Base-by-base conservation (phyloP, 2,113 vertebrate genomes). In the Ptyas mucosa region DNA sequence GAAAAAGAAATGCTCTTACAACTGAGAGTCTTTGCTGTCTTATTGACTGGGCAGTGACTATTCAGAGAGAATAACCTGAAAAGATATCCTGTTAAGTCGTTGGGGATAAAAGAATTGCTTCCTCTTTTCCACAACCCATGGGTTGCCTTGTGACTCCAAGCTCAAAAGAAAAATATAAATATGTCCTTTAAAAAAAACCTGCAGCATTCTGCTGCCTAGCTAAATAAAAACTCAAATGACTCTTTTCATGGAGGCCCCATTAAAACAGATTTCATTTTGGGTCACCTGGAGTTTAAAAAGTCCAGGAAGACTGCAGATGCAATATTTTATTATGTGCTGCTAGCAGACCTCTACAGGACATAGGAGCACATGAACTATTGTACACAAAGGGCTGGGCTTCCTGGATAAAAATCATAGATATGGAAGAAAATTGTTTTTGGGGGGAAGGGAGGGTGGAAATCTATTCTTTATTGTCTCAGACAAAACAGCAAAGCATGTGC, bases 261-360 rank as follows among this genome's bases (percentile, higher is more conserved):
- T 93, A 95, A 95, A 95, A 95, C 93, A 92, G 81, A 88, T 95
- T 96, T 95, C 90, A 92, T 86, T 94, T 55, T 94, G 93, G 93
- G 90, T 96, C 94, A 95, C 54, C 91, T 93, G 34, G 92, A 96
- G 93, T 95, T 97, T 93, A 95, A 95, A 89, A 94, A 95, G 93
- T 95, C 94, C 91, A 93, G 93, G 93, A 96, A 94, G 90, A 94
- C 57, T 94, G 89, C 93, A 95, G 91, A 94, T 95, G 85, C 93
- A 96, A 95, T 94, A 94, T 90, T 96, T 94, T 91, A 4, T 0
- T 94, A 29, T 89, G 53, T 75, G 51, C 94, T 93, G 94, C 94
- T 92, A 93, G 90, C 8, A 0, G 26, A 61, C 23, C 88, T 92
- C 95, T 85, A 88, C 81, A 91, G 93, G 93, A 43, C 93, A 96